These are phyloP conservation scores for Drosophila pseudoobscura DNA, from an alignment of 1,140 invertebrate species.

Conservation along the genomic window DNA sequence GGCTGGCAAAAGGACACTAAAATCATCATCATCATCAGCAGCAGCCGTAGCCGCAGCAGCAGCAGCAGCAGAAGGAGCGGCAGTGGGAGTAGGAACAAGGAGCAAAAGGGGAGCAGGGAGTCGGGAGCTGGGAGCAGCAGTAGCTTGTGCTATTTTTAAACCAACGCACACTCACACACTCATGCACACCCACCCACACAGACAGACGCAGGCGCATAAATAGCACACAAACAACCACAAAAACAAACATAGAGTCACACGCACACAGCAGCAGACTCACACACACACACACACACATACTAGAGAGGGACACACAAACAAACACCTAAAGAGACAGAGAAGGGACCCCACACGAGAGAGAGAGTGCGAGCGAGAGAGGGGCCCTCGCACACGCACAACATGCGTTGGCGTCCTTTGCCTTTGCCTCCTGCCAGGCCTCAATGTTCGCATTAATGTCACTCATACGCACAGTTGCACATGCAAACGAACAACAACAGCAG, in stretches of 20 bases:
- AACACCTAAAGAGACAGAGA: too few species aligned
- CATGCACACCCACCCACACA: constrained; percentile 14
- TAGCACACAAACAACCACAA: constrained; percentile 52
- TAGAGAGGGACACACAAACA: too few species aligned
- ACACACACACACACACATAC: neutral
- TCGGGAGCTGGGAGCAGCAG: constrained; percentile 46
- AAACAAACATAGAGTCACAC: constrained; percentile 17
- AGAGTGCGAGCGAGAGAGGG: too few species aligned
- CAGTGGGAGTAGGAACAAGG: constrained; percentile 8
- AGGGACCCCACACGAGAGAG: too few species aligned
- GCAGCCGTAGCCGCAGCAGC: constrained; percentile 4
- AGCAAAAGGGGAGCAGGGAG: neutral
- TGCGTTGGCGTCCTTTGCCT: constrained; percentile 29
- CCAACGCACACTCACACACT: constrained; percentile 45
- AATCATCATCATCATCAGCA: constrained; percentile 41
- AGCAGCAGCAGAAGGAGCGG: constrained; percentile 36
- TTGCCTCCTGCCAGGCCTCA: constrained; percentile 27
- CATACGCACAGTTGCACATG: constrained; percentile 80
- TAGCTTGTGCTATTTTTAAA: constrained; percentile 81
- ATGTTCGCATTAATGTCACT: constrained; percentile 79
- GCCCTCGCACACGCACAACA: constrained; percentile 19
- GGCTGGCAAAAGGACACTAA: constrained; percentile 76
- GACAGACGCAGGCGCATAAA: constrained; percentile 76
- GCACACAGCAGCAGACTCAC: constrained; percentile 1
- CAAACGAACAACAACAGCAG: constrained; percentile 43